These are phyloP conservation scores for Tamias sibiricus DNA, from an alignment of 2,113 vertebrate genomes.

Conservation along the genomic window DNA sequence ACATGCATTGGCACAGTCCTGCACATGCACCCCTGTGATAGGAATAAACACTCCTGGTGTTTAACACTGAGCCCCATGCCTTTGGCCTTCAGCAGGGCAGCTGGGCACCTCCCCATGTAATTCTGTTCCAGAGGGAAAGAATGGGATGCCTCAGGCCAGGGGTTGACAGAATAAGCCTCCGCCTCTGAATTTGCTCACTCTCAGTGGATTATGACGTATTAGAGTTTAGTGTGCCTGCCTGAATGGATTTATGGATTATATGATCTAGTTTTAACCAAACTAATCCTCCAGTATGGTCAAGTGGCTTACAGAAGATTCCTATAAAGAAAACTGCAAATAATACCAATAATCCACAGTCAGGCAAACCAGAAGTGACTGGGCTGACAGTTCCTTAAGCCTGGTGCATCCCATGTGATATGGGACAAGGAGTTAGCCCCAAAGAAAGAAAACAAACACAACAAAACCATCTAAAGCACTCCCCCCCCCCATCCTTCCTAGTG, in stretches of 20 bases:
- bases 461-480: not conserved
- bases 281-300: not conserved
- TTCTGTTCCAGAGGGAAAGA: not conserved
- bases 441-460: not conserved
- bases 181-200: accelerated
- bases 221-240: not conserved
- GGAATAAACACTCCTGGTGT: not conserved
- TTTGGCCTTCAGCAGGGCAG: not conserved
- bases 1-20: not conserved
- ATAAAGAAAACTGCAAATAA: not conserved
- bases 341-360: not conserved
- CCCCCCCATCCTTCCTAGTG: accelerated
- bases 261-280: conserved; percentile 22
- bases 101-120: not conserved
- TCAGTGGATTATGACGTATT: not conserved
- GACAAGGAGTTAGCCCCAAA: not conserved
- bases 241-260: not conserved
- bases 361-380: not conserved
- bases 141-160: too few species aligned
- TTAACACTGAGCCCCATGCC: not conserved
- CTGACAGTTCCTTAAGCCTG: not conserved
- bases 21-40: not conserved
- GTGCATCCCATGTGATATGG: not conserved
- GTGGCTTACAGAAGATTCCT: conserved; percentile 3
- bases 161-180: accelerated